Evolutionary conservation across 2,113 vertebrate species (phyloP), one percentile per base, ranked within the genome.

Genomic region (Nestor notabilis): DNA sequence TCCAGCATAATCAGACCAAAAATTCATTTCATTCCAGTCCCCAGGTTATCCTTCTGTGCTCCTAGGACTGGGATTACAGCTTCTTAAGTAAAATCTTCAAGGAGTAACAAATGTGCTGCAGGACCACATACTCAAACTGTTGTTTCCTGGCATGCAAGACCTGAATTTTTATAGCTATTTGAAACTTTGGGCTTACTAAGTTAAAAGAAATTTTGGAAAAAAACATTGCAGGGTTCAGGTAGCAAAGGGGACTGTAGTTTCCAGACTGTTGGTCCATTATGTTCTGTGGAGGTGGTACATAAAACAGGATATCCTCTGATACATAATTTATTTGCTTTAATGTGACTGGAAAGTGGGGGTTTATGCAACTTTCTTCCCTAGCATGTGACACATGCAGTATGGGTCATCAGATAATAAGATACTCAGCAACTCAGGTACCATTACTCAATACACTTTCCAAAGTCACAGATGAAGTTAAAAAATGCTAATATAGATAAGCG

Each of bases 1-100:
- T 82, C 61, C 52, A 76, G 47, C 39, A 79, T 35, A 83, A 80
- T 85, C 75, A 95, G 61, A 72, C 20, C 10, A 90, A 94, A 94
- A 92, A 69, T 64, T 69, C 52, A 56, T 27, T 83, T 94, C 91
- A 76, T 85, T 96, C 44, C 29, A 55, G 52, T 63, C 78, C 52
- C 15, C 52, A 76, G 44, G 63, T 90, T 85, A 76, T 71, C 41
- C 12, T 85, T 82, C 41, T 93, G 15, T 68, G 8, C 6, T 87
- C 6, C 33, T 82, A 64, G 20, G 39, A 60, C 1, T 90, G 47
- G 39, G 39, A 60, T 68, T 84, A 33, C 49, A 58, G 43, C 3
- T 33, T 81, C 68, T 49, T 77, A n/a, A 10, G 2, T 41, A 77
- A 18, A 33, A 92, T 6, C 44, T 83, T 31, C 19, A 74, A 91